Evolutionary conservation across 2,888 invertebrate genomes (phyloP).

Genomic region (Sthenelais limicola): DNA sequence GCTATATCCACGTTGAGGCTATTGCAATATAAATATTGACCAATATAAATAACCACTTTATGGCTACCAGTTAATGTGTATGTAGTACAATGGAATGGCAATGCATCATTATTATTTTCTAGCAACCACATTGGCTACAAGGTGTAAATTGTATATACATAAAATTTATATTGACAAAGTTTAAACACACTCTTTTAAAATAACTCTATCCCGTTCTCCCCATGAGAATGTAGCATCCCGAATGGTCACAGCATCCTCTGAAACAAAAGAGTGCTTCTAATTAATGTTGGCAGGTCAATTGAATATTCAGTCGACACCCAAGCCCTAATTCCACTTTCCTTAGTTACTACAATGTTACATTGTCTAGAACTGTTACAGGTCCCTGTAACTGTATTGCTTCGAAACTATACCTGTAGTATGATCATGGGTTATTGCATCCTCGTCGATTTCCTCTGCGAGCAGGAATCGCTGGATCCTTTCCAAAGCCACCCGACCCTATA

Average conservation of each 20-base stretch:
- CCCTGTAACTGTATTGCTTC: no score
- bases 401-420: slow-evolving; percentile 1
- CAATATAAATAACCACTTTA: not conserved
- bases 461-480: slow-evolving; percentile 66
- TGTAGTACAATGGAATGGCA: no score
- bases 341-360: no score
- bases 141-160: no score
- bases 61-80: not conserved
- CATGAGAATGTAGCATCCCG: slow-evolving; percentile 54
- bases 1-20: slow-evolving; percentile 84
- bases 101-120: no score
- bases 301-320: no score
- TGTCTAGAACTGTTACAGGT: no score
- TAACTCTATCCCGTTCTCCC: slow-evolving; percentile 50
- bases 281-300: no score
- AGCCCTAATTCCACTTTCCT: no score
- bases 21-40: slow-evolving; percentile 32
- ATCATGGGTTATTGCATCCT: slow-evolving; percentile 40
- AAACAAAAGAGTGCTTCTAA: slow-evolving; percentile 28
- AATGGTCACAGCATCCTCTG: slow-evolving; percentile 50
- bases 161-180: no score
- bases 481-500: slow-evolving; percentile 67
- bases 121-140: no score
- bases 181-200: slow-evolving; percentile 42
- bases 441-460: slow-evolving; percentile 62